Evolutionary conservation across 2,113 vertebrate genomes (phyloP).

Genomic region (Puma concolor): DNA sequence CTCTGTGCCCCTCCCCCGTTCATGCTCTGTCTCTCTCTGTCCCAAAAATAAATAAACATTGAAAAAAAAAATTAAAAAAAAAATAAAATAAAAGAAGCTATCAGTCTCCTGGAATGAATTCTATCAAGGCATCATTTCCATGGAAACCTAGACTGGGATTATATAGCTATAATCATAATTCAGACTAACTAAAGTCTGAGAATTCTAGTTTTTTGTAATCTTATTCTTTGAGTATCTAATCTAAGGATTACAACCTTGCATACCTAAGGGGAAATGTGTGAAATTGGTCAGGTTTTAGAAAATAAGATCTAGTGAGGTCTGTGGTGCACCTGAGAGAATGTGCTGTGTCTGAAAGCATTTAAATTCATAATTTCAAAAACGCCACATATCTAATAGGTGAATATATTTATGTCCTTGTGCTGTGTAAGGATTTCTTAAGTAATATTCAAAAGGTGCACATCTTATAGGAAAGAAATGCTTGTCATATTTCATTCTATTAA

Average conservation of each 20-base stretch:
- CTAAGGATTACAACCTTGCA: not conserved
- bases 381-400: not conserved
- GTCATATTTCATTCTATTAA: not conserved
- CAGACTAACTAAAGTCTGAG: not conserved
- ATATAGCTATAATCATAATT: not conserved
- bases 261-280: not conserved
- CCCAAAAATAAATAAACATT: too few relatives aligned
- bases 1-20: too few relatives aligned
- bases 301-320: not conserved
- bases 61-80: too few relatives aligned
- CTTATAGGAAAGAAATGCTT: not conserved
- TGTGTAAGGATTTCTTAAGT: not conserved
- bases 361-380: not conserved
- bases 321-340: not conserved
- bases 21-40: too few relatives aligned
- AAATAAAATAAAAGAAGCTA: not conserved
- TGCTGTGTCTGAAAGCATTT: not conserved
- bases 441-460: not conserved
- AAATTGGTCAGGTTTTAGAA: not conserved
- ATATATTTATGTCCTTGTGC: not conserved
- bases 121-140: not conserved
- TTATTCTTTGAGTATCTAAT: slow-evolving; percentile 5
- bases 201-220: not conserved
- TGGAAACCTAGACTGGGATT: not conserved
- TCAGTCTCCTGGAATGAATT: not conserved